phyloP scores from a whole-genome alignment of 2,888 invertebrate species.

The Brenthis daphne region DNA sequence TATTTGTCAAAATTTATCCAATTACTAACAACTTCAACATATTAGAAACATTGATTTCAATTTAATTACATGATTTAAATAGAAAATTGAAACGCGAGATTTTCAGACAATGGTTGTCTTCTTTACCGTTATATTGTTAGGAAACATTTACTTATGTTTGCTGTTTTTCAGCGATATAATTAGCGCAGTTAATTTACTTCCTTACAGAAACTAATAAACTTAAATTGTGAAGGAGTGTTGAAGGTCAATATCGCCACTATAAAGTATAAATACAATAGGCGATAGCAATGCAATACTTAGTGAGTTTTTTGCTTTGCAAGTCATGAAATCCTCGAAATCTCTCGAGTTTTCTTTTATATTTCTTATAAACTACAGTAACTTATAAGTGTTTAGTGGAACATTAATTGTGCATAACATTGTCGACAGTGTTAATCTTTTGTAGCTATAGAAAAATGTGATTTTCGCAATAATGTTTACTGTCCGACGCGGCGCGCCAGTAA shows the following conservation, averaged over 20 bases:
- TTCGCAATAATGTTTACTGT: conserved; percentile 4
- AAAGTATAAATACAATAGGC: not conserved
- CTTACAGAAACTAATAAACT: conserved; percentile 11
- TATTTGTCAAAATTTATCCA: too few relatives aligned
- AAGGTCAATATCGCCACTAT: conserved; percentile 30
- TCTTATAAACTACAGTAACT: not conserved
- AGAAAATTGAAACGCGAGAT: not conserved
- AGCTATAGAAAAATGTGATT: not conserved
- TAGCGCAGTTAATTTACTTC: conserved; percentile 20
- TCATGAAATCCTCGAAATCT: not conserved
- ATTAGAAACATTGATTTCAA: too few relatives aligned
- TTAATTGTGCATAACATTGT: not conserved
- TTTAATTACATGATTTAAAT: too few relatives aligned
- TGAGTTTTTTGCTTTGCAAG: not conserved
- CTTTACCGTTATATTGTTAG: not conserved
- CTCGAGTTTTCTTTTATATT: not conserved
- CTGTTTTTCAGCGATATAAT: conserved; percentile 22
- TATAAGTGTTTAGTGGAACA: not conserved
- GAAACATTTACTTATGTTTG: conserved; percentile 1
- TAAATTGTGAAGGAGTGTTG: conserved; percentile 12
- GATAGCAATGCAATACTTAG: not conserved
- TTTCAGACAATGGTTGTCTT: not conserved
- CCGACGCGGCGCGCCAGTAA: not conserved
- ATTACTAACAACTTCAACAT: too few relatives aligned
- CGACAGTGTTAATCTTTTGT: not conserved